Base-by-base conservation (phyloP, 2,888 invertebrate genomes). In the Ephialtes manifestator region DNA sequence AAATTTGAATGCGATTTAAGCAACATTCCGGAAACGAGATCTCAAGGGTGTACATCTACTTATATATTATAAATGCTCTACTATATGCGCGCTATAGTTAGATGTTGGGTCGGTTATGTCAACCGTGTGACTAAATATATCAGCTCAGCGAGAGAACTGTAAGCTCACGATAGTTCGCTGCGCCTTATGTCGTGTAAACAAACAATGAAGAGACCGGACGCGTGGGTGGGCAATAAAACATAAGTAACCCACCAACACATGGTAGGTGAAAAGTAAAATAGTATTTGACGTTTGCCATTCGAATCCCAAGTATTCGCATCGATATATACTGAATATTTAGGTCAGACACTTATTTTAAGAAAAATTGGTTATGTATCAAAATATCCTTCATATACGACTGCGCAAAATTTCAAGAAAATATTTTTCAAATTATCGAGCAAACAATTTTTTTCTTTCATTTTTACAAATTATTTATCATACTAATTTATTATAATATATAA, bases 131-230 rank as follows among this genome's bases (percentile, higher is more conserved):
- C 79, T 80, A 68, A 68, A 80, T 72, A 80, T 80, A 80, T 72
- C 71, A 65, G 63, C 11, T 20, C 5, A 39, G 65, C 5, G 58
- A 74, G 46, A 31, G 31, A 46, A 48, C 35, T 58, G 35, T 43
- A 48, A 53, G 39, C 67, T 63, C 63, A 55, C 28, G 67, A 51
- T 76, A 67, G 39, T 53, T 79, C 53, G 67, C 84, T 70, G 58
- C 53, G 46, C 81, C 46, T 67, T 75, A 78, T 87, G 85, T 85
- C 80, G 88, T 88, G 90, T 91, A 91, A 91, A 91, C 91, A 91
- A 91, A 90, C 89, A 89, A 86, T 87, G 87, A 76, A 31, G 55
- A 65, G 53, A 81, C 75, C 80, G 76, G 76, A 75, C 79, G 83
- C 77, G 72, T 74, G 70, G 46, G 77, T 53, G 60, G 51, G 28